Evolutionary conservation across 2,888 invertebrate species (phyloP).

Genomic region (Macropis europaea): DNA sequence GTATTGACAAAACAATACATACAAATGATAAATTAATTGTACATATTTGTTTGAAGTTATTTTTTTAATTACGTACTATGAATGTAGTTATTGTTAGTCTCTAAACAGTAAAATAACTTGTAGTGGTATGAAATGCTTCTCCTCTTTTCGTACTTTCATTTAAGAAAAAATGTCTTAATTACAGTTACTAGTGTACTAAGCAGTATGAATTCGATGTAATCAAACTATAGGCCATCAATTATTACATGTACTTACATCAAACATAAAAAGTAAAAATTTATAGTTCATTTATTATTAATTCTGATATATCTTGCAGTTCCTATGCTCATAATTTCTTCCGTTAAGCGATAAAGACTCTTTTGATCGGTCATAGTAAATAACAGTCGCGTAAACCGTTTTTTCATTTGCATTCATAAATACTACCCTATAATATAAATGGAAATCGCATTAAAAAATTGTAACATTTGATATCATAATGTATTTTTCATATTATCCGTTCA

Average conservation of each 20-base stretch:
- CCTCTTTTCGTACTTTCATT: not conserved
- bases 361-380: not conserved
- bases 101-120: not conserved
- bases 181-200: not conserved
- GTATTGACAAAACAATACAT: not conserved
- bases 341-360: not conserved
- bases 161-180: not conserved
- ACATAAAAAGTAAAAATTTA: not conserved
- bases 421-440: not conserved
- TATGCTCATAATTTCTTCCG: constrained; percentile 4
- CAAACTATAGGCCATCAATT: not conserved
- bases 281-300: not conserved
- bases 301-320: not conserved
- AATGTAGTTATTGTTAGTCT: not conserved
- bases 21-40: not conserved
- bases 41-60: constrained; percentile 14
- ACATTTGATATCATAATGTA: not conserved
- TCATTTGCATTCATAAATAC: not conserved
- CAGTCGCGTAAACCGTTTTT: not conserved
- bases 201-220: not conserved
- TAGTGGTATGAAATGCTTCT: not conserved
- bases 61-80: not conserved
- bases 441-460: not conserved
- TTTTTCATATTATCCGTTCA: constrained; percentile 12
- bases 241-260: not conserved